These are phyloP conservation scores for Rana temporaria DNA, from an alignment of 2,113 vertebrate genomes.

Conservation along the genomic window DNA sequence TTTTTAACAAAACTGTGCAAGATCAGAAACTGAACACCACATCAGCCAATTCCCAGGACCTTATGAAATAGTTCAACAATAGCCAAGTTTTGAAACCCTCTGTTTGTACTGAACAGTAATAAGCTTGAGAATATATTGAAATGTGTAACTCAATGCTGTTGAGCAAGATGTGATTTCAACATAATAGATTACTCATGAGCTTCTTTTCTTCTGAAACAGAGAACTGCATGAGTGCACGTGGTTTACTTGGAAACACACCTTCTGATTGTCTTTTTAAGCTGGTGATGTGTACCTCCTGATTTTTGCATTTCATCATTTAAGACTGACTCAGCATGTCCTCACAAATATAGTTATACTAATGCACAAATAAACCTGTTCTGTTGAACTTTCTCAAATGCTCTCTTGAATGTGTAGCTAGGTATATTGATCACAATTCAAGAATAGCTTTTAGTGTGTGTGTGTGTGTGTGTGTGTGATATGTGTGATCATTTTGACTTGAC, in stretches of 20 bases:
- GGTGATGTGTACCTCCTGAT: not conserved
- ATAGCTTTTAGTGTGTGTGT: too few relatives aligned
- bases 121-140: not conserved
- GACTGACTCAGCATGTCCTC: not conserved
- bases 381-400: not conserved
- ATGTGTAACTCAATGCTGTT: not conserved
- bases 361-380: not conserved
- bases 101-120: not conserved
- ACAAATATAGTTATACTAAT: not conserved
- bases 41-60: not conserved
- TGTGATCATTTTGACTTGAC: too few relatives aligned
- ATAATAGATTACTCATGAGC: not conserved
- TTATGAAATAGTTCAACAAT: not conserved
- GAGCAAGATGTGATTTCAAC: constrained; percentile 19
- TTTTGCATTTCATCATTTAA: constrained; percentile 1
- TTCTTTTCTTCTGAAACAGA: not conserved
- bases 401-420: too few relatives aligned
- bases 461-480: too few relatives aligned
- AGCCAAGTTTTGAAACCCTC: not conserved
- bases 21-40: not conserved
- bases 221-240: not conserved
- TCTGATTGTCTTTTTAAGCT: constrained; percentile 10
- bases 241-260: constrained; percentile 28
- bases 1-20: too few relatives aligned
- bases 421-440: too few relatives aligned